Evolutionary conservation across 2,113 vertebrate species (phyloP).

Genomic region (Drymodes brunneopygia): DNA sequence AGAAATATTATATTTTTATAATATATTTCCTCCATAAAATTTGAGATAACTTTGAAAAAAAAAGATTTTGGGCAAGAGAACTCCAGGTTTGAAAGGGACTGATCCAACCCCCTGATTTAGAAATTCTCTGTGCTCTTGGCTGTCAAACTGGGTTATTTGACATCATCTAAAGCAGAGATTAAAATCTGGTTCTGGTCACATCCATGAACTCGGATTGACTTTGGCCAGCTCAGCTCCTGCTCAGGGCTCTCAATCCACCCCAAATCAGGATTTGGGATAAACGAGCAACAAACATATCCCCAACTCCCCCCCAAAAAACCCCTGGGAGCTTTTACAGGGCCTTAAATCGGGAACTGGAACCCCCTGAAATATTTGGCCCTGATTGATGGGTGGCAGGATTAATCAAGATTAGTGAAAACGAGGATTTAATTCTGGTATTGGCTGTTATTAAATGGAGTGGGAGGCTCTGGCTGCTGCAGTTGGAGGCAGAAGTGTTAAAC

Average conservation of each 20-base stretch:
- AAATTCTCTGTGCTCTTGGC: background rate
- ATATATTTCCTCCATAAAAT: background rate
- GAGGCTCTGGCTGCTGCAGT: background rate
- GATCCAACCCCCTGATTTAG: conserved; percentile 8
- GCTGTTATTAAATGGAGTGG: background rate
- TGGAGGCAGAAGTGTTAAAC: background rate
- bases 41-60: background rate
- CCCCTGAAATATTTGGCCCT: background rate
- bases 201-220: background rate
- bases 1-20: too few relatives aligned
- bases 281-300: background rate
- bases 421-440: background rate
- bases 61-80: background rate
- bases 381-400: background rate
- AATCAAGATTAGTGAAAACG: background rate
- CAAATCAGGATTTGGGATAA: background rate
- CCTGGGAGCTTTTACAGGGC: background rate
- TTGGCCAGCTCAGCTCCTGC: background rate
- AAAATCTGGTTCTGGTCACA: background rate
- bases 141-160: background rate
- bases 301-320: background rate
- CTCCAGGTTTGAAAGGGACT: background rate
- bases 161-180: background rate
- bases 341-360: background rate
- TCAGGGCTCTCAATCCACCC: background rate